Evolutionary conservation across 2,797 vertebrate genomes (phyloP).

Genomic region (Anas bernieri): DNA sequence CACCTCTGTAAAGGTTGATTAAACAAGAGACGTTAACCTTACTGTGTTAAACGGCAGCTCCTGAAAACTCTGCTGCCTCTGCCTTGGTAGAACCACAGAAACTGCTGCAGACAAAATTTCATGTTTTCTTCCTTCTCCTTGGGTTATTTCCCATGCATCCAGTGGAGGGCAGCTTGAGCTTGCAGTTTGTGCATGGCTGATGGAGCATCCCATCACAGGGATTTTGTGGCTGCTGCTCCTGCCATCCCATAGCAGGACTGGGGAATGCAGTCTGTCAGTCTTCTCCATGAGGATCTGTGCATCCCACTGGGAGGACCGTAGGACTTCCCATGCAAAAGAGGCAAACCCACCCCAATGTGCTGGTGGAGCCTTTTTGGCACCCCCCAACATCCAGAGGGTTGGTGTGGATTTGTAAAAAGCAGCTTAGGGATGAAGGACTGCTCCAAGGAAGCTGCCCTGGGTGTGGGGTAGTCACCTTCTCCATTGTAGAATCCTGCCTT

Average conservation of each 20-base stretch:
- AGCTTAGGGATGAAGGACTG: neutral
- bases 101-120: neutral
- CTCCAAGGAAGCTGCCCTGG: neutral
- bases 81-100: neutral
- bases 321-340: neutral
- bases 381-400: neutral
- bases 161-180: neutral
- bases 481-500: neutral
- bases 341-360: too few species aligned
- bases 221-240: neutral
- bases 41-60: neutral
- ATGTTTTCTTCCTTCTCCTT: neutral
- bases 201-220: fast-evolving
- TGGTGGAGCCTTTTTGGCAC: neutral
- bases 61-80: neutral
- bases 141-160: neutral
- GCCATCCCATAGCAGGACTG: fast-evolving
- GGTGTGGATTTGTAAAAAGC: neutral
- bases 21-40: neutral
- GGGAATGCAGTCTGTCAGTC: neutral
- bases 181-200: fast-evolving
- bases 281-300: neutral
- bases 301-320: neutral
- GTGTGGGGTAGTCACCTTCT: neutral
- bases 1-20: neutral